These are phyloP conservation scores for Artemia sp. DNA, from an alignment of 2,888 invertebrate genomes.

Conservation along the genomic window DNA sequence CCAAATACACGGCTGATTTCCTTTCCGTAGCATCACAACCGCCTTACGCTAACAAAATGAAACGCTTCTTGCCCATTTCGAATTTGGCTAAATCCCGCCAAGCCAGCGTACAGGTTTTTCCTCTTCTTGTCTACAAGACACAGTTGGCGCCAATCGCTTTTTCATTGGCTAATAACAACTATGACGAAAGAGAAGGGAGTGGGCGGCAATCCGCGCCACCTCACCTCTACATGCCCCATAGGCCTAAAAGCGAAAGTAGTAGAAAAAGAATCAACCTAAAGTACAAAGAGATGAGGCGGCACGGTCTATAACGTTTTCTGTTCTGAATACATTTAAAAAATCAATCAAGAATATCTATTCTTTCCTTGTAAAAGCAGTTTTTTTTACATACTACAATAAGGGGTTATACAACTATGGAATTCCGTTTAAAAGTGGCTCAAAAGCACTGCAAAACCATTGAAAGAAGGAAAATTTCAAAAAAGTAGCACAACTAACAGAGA, in stretches of 20 bases:
- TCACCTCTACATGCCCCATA: background rate
- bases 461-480: too few species aligned
- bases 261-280: constrained; percentile 9
- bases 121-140: constrained; percentile 14
- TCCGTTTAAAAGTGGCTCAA: too few species aligned
- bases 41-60: constrained; percentile 7
- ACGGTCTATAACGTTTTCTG: background rate
- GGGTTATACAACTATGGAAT: too few species aligned
- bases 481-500: too few species aligned
- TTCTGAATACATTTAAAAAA: too few species aligned
- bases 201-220: background rate
- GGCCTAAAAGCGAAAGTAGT: constrained; percentile 11
- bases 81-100: constrained; percentile 10
- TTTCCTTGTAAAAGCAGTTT: too few species aligned
- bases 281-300: constrained; percentile 4
- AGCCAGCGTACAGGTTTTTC: constrained; percentile 13
- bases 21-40: too few species aligned
- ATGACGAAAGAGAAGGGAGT: background rate
- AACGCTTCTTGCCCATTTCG: background rate
- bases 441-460: too few species aligned
- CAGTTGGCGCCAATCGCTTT: background rate
- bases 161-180: background rate
- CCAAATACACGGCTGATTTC: too few species aligned
- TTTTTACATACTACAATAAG: too few species aligned
- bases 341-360: too few species aligned